phyloP scores from a whole-genome alignment of 2,113 vertebrate genomes.

The Carassius gibelio region DNA sequence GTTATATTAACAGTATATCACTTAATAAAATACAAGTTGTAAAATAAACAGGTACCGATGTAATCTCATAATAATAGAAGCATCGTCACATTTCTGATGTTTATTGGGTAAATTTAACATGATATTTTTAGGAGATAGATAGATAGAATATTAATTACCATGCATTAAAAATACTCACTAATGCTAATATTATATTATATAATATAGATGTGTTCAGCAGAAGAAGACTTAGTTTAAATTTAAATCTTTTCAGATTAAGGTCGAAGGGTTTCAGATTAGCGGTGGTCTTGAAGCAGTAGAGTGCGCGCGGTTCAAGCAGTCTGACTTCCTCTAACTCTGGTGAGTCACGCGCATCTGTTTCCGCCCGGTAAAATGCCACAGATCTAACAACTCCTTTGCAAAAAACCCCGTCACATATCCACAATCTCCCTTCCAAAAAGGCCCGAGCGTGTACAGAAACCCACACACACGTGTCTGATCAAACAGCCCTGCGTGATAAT shows the following conservation, averaged over 20 bases:
- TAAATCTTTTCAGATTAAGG: not conserved
- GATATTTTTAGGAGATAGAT: too few species aligned
- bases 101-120: too few species aligned
- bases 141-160: too few species aligned
- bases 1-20: too few species aligned
- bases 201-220: too few species aligned
- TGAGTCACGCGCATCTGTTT: slow-evolving; percentile 4
- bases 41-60: too few species aligned
- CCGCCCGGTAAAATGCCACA: not conserved
- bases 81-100: too few species aligned
- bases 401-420: not conserved
- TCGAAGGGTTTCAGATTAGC: not conserved
- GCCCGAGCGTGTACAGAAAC: not conserved
- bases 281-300: slow-evolving; percentile 7
- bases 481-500: not conserved
- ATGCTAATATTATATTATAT: too few species aligned
- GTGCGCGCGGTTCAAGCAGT: not conserved
- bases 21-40: too few species aligned
- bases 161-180: too few species aligned
- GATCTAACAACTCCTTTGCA: not conserved
- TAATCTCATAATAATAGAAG: too few species aligned
- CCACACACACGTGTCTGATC: not conserved
- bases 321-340: not conserved
- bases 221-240: too few species aligned
- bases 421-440: not conserved